Evolutionary conservation across 2,113 vertebrate species (phyloP), one percentile per base, ranked within the genome.

Genomic region (Phylloscopus trochilus): DNA sequence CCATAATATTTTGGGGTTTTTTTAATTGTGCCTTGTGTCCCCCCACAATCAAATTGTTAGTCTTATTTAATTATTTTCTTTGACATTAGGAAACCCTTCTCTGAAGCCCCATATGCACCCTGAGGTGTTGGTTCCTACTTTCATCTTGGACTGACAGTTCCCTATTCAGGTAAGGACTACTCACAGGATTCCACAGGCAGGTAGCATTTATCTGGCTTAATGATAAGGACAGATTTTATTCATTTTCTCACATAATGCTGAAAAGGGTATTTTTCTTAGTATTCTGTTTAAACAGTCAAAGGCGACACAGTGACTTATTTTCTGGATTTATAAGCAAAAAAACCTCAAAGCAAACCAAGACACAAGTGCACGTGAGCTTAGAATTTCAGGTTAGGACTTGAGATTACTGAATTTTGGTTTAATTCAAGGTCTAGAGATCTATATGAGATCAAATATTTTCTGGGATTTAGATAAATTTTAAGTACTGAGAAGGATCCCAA

Each of bases 281-380:
- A 4, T 59, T 77, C 19, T 59, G 17, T 51, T 68, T 60, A 53
- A 87, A 31, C 27, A 35, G 15, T 35, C 39, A 66, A 47, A 72
- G 39, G 35, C 15, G 90, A 46, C 64, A 13, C 13, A 66, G 6
- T 39, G 18, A 23, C 10, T 10, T 58, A 17, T 39, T 80, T 28
- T 63, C 12, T 68, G 30, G 7, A 55, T 72, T 53, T 51, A 15
- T 13, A 83, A 62, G 19, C 2, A 44, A 35, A 55, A 39, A 30
- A 33, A 28, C 0, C 13, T 44, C 37, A 59, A 43, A 43, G 10
- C 7, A 73, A 80, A 58, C 13, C 14, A 37, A 58, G 24, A 18
- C 11, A 44, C 35, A 52, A 68, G 2, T 6, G 1, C 6, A 24
- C 1, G 0, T 55, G 49, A 55, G 3, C 5, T 46, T 55, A 55